Conservation (phyloP, 2,888 invertebrate species). For the Tiphia femorata region DNA sequence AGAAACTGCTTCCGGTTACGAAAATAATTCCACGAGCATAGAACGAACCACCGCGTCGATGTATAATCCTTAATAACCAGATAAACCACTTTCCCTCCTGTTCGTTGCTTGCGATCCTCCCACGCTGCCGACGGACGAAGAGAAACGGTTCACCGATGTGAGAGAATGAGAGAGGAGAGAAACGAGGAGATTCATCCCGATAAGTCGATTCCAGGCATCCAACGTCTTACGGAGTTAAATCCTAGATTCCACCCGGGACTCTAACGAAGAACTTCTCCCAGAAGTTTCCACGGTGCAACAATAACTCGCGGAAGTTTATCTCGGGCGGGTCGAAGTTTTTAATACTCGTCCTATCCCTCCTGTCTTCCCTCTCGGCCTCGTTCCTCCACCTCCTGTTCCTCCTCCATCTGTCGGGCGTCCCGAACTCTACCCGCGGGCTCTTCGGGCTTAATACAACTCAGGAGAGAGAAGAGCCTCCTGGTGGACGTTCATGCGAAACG, state of each 20-base stretch:
- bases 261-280: constrained; percentile 9
- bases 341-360: constrained; percentile 6
- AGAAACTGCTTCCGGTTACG: no score
- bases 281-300: constrained; percentile 7
- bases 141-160: no score
- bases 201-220: neutral
- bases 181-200: neutral
- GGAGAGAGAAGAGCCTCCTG: no score
- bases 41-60: neutral
- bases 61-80: constrained; percentile 7
- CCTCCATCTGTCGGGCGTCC: no score
- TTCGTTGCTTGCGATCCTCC: neutral
- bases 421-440: no score
- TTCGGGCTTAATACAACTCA: no score
- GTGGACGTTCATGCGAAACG: no score
- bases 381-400: neutral
- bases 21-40: no score
- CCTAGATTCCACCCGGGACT: constrained; percentile 3
- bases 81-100: constrained; percentile 9
- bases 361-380: no score
- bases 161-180: no score
- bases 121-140: constrained; percentile 1
- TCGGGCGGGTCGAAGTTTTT: constrained; percentile 12
- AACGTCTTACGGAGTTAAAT: constrained; percentile 7
- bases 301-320: constrained; percentile 16